Percentiles rank a stretch among this genome's conserved stretches.
phyloP scores from a whole-genome alignment of 2,113 vertebrate genomes.

The Epinephelus fuscoguttatus region DNA sequence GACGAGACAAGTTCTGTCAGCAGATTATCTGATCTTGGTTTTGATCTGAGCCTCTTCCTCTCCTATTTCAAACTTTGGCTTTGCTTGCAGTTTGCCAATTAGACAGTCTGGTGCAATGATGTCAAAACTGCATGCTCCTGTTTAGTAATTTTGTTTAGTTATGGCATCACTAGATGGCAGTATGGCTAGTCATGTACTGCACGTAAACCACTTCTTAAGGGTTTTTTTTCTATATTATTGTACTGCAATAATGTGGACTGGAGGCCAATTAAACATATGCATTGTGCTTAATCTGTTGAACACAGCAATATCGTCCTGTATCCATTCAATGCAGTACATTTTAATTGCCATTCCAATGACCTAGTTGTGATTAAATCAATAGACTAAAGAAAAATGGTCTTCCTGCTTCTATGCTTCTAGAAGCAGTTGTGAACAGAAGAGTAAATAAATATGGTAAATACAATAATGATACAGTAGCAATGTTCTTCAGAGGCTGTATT shows the following conservation, averaged over 20 bases:
- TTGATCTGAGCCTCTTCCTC: not conserved
- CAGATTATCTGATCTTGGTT: not conserved
- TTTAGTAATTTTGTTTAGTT: slow-evolving; percentile 4
- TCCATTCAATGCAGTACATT: not conserved
- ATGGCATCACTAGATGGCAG: slow-evolving; percentile 64
- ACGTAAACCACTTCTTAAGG: not conserved
- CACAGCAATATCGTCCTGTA: not conserved
- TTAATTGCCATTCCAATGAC: not conserved
- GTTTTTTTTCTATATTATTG: not conserved
- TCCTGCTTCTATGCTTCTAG: not conserved
- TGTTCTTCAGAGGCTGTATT: not conserved
- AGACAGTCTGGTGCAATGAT: not conserved
- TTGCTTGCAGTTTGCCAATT: not conserved
- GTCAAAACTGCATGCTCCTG: not conserved
- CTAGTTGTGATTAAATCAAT: not conserved
- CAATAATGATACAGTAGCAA: not conserved
- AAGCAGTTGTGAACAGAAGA: not conserved
- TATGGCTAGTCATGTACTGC: slow-evolving; percentile 33
- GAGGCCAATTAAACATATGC: not conserved
- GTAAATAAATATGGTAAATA: not conserved
- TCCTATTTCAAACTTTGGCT: not conserved
- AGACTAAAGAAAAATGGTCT: not conserved
- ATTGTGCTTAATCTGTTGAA: not conserved
- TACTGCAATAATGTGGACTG: not conserved
- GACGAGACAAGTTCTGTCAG: not conserved